Evolutionary conservation across 2,888 invertebrate species (phyloP), one percentile per base, ranked within the genome.

Genomic region (Zele albiditarsus): DNA sequence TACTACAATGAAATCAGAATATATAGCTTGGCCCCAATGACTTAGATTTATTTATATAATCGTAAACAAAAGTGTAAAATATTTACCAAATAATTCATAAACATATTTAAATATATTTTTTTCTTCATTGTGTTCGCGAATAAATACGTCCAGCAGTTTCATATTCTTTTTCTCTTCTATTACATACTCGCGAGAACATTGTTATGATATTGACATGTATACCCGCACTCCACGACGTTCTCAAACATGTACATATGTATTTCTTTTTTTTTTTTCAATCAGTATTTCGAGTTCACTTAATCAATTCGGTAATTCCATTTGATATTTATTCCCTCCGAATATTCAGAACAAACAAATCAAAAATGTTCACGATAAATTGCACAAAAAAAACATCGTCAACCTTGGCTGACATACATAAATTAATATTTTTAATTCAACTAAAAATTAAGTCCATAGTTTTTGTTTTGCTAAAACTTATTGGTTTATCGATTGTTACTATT

Each of bases 71-170:
- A n/a, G n/a, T 33, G 5, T n/a, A 25, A 14, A 31, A 16, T 31
- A 49, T 57, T 68, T n/a, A 53, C 5, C 2, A 31, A 60, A 71
- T 49, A 23, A 28, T 28, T 69, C 20, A 58, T 27, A 58, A 20
- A 1, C 8, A 12, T 58, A 8, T 12, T 3, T 58, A 25, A 2
- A 25, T 60, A 25, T 60, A 20, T 53, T 23, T n/a, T 53, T 16
- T 58, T 16, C n/a, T 14, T 60, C n/a, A 25, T 60, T 60, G 6
- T 28, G 16, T 60, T 28, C 14, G 28, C 8, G 28, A 60, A 60
- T 60, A 28, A 60, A 60, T 60, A 28, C 28, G 28, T 23, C 23
- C 60, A 60, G 16, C 28, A 27, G 28, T 27, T 60, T 60, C 4
- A 60, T 60, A 28, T 16, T 60, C 27, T 25, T 27, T 62, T 28